Base-by-base conservation (phyloP, 2,888 invertebrate species). In the Stenodera caucasica region DNA sequence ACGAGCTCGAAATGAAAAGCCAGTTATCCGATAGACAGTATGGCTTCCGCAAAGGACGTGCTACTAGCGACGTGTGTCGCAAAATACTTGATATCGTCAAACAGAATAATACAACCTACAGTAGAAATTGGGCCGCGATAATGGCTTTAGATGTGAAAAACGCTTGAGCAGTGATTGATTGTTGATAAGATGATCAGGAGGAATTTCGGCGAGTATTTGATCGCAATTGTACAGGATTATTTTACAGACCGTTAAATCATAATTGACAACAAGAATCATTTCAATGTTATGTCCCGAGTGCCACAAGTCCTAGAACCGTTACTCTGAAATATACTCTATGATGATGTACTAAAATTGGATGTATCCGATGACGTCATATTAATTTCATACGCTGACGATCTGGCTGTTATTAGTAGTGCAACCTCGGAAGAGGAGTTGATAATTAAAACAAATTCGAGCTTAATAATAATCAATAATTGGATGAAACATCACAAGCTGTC, bases 311-410 rank as follows among this genome's bases (percentile, higher is more conserved):
- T 49, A 2, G 56, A 33, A 45, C 32, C 49, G 11, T 30, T 18
- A 9, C 45, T 55, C 40, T 55, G 55, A 23, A 55, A 55, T 26
- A 40, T 55, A 15, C 23, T 55, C 4, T 55, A 55, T 18, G 49
- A 55, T 21, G 55, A 49, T 23, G 49, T 55, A 0, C n/a, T 56
- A 2, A 32, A 21, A 11, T 32, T 49, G n/a, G 5, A 32, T 14
- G 33, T 49, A 15, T 33, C 56, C 6, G 15, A 32, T 4, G 21
- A 15, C 7, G 56, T 56, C 6, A 14, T 15, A 2, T 6, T 49
- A 12, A 18, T 56, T 11, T 49, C 56, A 1, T 56, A 56, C 5
- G 56, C 56, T 4, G 56, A 49, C 26, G 49, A 56, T 14, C 9
- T 56, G 5, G 56, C 29, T 18, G 12, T 56, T 8, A 23, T 57